Conservation (phyloP, 2,888 invertebrate species). For the Callosobruchus maculatus region DNA sequence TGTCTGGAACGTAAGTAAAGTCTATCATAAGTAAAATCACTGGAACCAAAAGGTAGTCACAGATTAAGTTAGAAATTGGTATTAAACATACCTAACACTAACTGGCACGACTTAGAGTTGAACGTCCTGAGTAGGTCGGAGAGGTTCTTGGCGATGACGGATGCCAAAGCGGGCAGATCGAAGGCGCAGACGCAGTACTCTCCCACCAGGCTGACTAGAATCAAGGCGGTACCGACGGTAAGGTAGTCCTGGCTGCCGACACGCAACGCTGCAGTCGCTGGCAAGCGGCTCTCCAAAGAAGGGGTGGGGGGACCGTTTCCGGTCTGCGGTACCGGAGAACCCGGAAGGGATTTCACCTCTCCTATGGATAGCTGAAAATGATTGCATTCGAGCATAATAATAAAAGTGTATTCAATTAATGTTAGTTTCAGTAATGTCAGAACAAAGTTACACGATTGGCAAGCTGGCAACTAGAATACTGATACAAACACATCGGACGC, state of each 20-base stretch:
- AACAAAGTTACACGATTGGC: no score
- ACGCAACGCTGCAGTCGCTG: constrained; percentile 51
- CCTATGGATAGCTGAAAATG: neutral
- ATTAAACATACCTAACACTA: constrained; percentile 67
- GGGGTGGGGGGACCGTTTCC: neutral
- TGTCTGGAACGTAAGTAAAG: no score
- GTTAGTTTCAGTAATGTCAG: no score
- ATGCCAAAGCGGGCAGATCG: constrained; percentile 74
- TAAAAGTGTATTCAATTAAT: no score
- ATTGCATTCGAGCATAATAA: neutral
- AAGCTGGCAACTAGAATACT: no score
- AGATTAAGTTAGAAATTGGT: no score
- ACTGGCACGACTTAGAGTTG: constrained; percentile 85
- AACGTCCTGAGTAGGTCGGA: constrained; percentile 86
- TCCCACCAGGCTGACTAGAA: constrained; percentile 83
- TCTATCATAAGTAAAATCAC: no score
- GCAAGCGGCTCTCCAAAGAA: constrained; percentile 41
- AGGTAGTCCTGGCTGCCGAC: constrained; percentile 60
- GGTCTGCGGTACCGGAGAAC: constrained; percentile 27
- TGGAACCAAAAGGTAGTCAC: no score
- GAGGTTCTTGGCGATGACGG: constrained; percentile 77
- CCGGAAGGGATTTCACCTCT: constrained; percentile 36
- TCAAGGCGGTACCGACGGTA: constrained; percentile 77
- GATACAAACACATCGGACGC: no score
- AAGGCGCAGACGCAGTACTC: constrained; percentile 86